Percentiles rank a stretch among this genome's conserved stretches.
Evolutionary conservation across 2,797 vertebrate genomes (phyloP).

Genomic region (Bryconaethiops microstoma): DNA sequence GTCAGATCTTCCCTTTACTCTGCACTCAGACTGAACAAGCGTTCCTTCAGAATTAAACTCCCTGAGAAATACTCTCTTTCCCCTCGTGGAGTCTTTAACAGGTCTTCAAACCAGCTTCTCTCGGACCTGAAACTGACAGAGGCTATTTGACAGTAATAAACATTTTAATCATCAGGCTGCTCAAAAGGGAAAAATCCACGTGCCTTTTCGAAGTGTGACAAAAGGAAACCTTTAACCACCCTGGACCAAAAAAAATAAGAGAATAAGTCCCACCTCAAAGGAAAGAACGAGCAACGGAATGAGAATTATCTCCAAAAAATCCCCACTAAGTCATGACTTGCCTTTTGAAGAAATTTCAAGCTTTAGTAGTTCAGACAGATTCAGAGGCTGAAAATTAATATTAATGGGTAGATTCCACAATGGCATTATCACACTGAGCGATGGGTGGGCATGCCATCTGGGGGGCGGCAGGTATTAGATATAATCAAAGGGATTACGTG

Average conservation of each 20-base stretch:
- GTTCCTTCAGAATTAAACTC: constrained; percentile 8
- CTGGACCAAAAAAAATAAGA: constrained; percentile 42
- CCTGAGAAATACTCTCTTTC: not conserved
- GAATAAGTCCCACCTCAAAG: constrained; percentile 50
- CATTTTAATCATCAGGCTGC: constrained; percentile 20
- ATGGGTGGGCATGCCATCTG: constrained; percentile 95
- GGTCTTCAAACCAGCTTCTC: not conserved
- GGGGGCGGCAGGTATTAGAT: constrained; percentile 96
- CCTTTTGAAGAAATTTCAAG: constrained; percentile 84
- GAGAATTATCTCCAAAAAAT: constrained; percentile 84
- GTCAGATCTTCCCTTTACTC: not conserved
- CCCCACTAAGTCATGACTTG: constrained; percentile 85
- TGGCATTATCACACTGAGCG: constrained; percentile 93
- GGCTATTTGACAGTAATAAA: constrained; percentile 27
- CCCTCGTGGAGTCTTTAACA: not conserved
- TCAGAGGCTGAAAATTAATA: constrained; percentile 90
- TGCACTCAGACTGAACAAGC: not conserved
- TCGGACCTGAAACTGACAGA: not conserved
- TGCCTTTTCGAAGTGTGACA: constrained; percentile 49
- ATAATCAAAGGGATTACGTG: constrained; percentile 96
- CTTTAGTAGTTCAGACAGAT: constrained; percentile 87
- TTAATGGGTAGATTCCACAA: constrained; percentile 93
- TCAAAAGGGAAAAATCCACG: constrained; percentile 25
- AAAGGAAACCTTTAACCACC: constrained; percentile 45
- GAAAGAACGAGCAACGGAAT: constrained; percentile 40